Base-by-base conservation (phyloP, 2,113 vertebrate species). In the Oxygymnocypris stewartii region DNA sequence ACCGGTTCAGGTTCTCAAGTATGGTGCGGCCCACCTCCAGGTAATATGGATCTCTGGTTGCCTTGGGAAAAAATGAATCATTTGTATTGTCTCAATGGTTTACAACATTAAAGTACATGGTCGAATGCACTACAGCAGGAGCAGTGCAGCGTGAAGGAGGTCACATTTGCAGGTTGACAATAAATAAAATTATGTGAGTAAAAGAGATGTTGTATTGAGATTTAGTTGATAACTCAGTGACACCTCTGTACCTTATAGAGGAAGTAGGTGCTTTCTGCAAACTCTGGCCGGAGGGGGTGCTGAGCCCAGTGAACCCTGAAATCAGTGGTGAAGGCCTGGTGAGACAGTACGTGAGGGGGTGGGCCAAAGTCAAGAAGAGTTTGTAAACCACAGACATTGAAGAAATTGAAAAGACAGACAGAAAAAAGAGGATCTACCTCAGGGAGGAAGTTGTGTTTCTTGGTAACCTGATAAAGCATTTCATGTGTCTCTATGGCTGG, bases 181-280 rank as follows among this genome's bases (percentile, higher is more conserved):
- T 12, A 42, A 82, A 12, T 35, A 81, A 69, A 35, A 69, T 37
- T 1, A 37, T 37, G 67, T 18, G 31, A 69, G 65, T 69, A 12
- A 59, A 59, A 0, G 35, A 42, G 13, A 51, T 77, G 20, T 74
- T 74, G 42, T 14, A 75, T 8, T 47, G 40, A 78, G 8, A 78
- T 57, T 80, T 61, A 35, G 37, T 5, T 23, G 25, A 49, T 23
- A 51, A 79, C 35, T 4, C 25, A 9, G 28, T 49, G 40, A 23
- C 78, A 31, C 6, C 3, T 51, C 42, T 85, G 63, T 85, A 89
- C 98, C 95, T 99, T 99, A 90, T 98, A 99, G 79, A 99, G 94
- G 93, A 99, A 99, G 90, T 99, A 99, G 87, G 98, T 99, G 94
- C 98, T 99, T 92, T 99, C 98, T 87, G 98, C 98, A 96, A 99